Evolutionary conservation across 2,113 vertebrate genomes (phyloP).

Genomic region (Periophthalmus modestus): DNA sequence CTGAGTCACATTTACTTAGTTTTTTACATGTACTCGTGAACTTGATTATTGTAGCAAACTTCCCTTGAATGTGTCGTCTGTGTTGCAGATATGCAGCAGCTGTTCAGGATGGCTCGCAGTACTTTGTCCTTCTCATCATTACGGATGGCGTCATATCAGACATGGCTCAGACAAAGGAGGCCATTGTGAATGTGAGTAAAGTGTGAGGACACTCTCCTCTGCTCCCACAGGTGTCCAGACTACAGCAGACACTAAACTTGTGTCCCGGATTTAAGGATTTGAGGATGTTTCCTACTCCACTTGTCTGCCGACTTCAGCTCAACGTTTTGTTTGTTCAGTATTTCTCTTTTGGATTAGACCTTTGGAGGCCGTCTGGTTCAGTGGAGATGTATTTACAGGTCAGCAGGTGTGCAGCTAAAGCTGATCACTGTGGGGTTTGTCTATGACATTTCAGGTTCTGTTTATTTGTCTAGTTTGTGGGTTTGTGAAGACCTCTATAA

Average conservation of each 20-base stretch:
- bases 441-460: not conserved
- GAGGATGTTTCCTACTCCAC: constrained; percentile 52
- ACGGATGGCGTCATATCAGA: constrained; percentile 96
- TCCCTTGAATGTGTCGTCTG: constrained; percentile 15
- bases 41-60: not conserved
- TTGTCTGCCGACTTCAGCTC: constrained; percentile 23
- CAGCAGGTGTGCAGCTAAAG: constrained; percentile 31
- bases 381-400: constrained; percentile 29
- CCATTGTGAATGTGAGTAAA: constrained; percentile 90
- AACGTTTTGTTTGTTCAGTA: constrained; percentile 38
- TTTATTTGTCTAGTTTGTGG: not conserved
- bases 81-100: constrained; percentile 81
- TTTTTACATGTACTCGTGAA: not conserved
- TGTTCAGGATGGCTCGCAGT: constrained; percentile 91
- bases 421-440: not conserved
- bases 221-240: constrained; percentile 41
- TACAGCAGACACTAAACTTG: constrained; percentile 28
- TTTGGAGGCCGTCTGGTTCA: constrained; percentile 17
- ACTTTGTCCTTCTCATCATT: constrained; percentile 94
- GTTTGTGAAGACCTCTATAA: constrained; percentile 4
- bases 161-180: constrained; percentile 98
- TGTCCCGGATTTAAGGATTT: constrained; percentile 54
- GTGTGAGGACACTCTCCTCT: constrained; percentile 16
- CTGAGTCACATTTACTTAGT: not conserved
- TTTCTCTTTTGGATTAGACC: constrained; percentile 31